Conservation (phyloP, 1,140 invertebrate genomes). For the Agrypnia vestita region DNA sequence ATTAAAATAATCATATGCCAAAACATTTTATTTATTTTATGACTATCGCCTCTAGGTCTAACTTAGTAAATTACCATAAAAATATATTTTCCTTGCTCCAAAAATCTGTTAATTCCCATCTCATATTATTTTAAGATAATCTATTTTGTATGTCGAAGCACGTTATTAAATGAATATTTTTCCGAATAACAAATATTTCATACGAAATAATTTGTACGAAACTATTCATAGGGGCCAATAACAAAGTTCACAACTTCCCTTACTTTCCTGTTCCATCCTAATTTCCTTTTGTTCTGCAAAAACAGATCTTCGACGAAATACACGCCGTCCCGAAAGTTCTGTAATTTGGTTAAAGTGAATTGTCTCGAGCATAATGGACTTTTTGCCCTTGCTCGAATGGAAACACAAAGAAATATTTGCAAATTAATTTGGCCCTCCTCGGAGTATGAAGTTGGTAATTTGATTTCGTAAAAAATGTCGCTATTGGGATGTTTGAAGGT, state of each 20-base stretch:
- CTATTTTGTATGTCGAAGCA: not conserved
- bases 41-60: too few relatives aligned
- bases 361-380: slow-evolving; percentile 36
- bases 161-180: slow-evolving; percentile 3
- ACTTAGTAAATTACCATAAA: too few relatives aligned
- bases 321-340: slow-evolving; percentile 21
- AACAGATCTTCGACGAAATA: slow-evolving; percentile 32
- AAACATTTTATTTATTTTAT: too few relatives aligned
- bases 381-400: slow-evolving; percentile 33
- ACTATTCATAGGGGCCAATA: slow-evolving; percentile 28
- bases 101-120: too few relatives aligned
- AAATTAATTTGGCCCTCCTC: slow-evolving; percentile 39
- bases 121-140: not conserved
- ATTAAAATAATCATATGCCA: too few relatives aligned
- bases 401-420: slow-evolving; percentile 42
- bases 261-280: slow-evolving; percentile 12
- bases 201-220: slow-evolving; percentile 13
- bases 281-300: slow-evolving; percentile 25
- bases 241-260: slow-evolving; percentile 7
- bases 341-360: slow-evolving; percentile 43
- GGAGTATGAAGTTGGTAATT: slow-evolving; percentile 37
- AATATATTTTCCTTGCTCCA: too few relatives aligned
- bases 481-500: not conserved
- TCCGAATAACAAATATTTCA: not conserved
- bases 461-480: slow-evolving; percentile 33